Evolutionary conservation across 2,888 invertebrate species (phyloP).

Genomic region (Limnephilus auricula): DNA sequence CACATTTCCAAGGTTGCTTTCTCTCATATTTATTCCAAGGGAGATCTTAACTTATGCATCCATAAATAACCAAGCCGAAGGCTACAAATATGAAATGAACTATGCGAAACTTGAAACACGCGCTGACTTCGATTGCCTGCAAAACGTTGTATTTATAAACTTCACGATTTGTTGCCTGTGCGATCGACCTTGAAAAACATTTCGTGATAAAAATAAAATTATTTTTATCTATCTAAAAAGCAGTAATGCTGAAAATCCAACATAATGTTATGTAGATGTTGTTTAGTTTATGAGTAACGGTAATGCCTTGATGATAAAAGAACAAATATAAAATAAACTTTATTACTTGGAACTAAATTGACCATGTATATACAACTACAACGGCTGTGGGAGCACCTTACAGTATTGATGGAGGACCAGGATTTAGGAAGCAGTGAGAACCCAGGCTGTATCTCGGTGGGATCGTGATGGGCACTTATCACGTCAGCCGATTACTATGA

Average conservation of each 20-base stretch:
- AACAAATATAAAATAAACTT: background rate
- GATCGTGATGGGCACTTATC: no score
- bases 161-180: background rate
- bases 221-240: background rate
- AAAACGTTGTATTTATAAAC: background rate
- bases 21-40: background rate
- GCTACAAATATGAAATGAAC: background rate
- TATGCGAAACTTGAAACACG: background rate
- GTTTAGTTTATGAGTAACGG: background rate
- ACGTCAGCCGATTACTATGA: no score
- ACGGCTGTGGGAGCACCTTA: no score
- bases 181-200: background rate
- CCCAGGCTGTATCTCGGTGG: no score
- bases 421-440: no score
- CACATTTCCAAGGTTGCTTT: background rate
- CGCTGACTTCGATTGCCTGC: background rate
- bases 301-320: background rate
- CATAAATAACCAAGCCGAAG: background rate
- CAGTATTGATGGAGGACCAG: no score
- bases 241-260: background rate
- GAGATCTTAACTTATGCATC: background rate
- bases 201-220: background rate
- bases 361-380: no score
- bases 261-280: background rate
- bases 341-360: no score